A percentile compares a stretch with the other conserved stretches of the same genome.
Evolutionary conservation across 2,113 vertebrate genomes (phyloP).

Genomic region (Marmota monax): DNA sequence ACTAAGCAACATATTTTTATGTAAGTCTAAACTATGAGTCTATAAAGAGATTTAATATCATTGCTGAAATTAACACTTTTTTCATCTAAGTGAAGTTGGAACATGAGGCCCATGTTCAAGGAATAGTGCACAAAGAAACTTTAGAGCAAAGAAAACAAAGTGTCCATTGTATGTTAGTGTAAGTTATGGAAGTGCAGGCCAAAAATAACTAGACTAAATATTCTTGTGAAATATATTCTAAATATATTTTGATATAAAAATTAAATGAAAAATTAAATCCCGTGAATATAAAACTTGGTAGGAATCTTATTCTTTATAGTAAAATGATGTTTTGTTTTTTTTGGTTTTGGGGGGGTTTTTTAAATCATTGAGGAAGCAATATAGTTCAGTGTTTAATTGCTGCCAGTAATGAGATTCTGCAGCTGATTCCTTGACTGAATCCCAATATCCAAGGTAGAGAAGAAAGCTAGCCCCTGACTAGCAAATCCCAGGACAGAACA

Average conservation of each 20-base stretch:
- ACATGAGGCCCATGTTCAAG: conserved; percentile 59
- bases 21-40: conserved; percentile 40
- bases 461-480: neutral
- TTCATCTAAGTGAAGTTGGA: conserved; percentile 63
- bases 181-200: conserved; percentile 58
- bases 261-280: conserved; percentile 61
- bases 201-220: conserved; percentile 75
- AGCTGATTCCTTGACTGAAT: conserved; percentile 20
- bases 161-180: conserved; percentile 63
- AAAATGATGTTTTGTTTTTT: neutral
- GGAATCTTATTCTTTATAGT: conserved; percentile 49
- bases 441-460: neutral
- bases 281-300: conserved; percentile 63
- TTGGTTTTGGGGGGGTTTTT: neutral
- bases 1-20: conserved; percentile 50
- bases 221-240: conserved; percentile 66
- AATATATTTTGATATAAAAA: conserved; percentile 69
- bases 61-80: conserved; percentile 73
- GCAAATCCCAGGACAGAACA: neutral
- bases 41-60: conserved; percentile 52
- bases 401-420: conserved; percentile 42
- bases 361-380: neutral
- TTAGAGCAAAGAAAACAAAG: conserved; percentile 76
- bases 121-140: conserved; percentile 76
- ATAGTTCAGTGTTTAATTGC: conserved; percentile 50